Conservation (phyloP, 1,140 invertebrate species). For the Calosoma granatense region DNA sequence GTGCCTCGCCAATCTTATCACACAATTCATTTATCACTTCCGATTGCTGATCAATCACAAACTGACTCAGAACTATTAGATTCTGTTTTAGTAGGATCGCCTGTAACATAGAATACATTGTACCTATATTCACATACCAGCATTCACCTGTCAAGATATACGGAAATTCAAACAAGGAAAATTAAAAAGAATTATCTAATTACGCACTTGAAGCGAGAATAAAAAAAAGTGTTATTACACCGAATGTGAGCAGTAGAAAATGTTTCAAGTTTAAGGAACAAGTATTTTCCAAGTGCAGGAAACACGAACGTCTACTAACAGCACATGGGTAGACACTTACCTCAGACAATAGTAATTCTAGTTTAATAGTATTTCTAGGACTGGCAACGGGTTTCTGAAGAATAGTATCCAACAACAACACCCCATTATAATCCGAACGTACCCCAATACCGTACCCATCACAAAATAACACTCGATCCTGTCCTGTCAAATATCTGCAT, state of each 20-base stretch:
- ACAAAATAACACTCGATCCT: slow-evolving; percentile 73
- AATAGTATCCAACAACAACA: slow-evolving; percentile 76
- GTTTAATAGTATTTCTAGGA: slow-evolving; percentile 61
- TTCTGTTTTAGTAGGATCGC: slow-evolving; percentile 73
- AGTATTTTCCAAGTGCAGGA: no score
- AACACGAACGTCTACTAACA: no score
- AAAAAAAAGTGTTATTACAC: no score
- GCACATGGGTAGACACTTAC: slow-evolving; percentile 37
- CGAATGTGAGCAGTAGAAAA: no score
- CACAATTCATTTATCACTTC: slow-evolving; percentile 71
- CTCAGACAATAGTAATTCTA: slow-evolving; percentile 79
- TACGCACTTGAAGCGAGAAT: no score
- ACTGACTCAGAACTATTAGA: slow-evolving; percentile 56
- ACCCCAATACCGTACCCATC: slow-evolving; percentile 71
- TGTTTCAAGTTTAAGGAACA: no score
- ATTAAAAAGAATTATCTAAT: no score
- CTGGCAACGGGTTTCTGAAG: slow-evolving; percentile 65
- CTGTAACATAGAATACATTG: slow-evolving; percentile 32
- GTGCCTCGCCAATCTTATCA: slow-evolving; percentile 57
- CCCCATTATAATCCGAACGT: slow-evolving; percentile 81
- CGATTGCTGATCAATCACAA: slow-evolving; percentile 59
- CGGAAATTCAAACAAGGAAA: no score
- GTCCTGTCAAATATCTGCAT: slow-evolving; percentile 63
- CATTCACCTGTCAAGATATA: neutral
- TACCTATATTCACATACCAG: slow-evolving; percentile 10